phyloP scores from a whole-genome alignment of 2,113 vertebrate genomes.

The Eudorcas thomsonii region DNA sequence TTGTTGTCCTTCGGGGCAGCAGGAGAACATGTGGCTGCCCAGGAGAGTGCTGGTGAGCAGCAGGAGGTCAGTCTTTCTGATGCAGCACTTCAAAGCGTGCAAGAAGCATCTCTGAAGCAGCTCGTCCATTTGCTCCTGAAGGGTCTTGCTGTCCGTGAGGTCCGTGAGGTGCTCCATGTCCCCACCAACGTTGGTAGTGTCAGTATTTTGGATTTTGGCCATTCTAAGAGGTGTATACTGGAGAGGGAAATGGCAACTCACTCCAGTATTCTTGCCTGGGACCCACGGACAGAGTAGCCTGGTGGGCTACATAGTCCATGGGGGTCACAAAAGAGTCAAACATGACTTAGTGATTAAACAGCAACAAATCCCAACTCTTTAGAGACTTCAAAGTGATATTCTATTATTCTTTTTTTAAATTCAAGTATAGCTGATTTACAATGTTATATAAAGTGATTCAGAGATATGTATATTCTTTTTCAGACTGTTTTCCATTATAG shows the following conservation, averaged over 20 bases:
- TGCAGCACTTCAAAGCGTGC: no score
- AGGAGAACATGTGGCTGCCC: no score
- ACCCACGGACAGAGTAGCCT: not conserved
- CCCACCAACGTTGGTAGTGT: not conserved
- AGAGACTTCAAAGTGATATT: not conserved
- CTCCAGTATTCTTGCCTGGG: not conserved
- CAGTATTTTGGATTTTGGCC: not conserved
- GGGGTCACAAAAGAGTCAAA: not conserved
- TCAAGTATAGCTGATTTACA: not conserved
- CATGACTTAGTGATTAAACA: not conserved
- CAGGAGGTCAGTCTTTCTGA: no score
- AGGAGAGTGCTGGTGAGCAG: no score
- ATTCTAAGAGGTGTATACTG: not conserved
- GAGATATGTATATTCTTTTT: not conserved
- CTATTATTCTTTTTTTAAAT: not conserved
- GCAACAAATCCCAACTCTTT: not conserved
- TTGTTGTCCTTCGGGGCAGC: slow-evolving; percentile 89
- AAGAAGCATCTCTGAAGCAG: no score
- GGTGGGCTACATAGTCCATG: not conserved
- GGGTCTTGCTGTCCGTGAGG: no score
- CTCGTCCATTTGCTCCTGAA: no score
- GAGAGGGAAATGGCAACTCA: not conserved
- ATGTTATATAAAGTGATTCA: not conserved
- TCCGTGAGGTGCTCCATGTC: not conserved
- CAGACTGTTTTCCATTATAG: not conserved